Evolutionary conservation across 2,888 invertebrate genomes (phyloP).

Genomic region (Rutpela maculata): DNA sequence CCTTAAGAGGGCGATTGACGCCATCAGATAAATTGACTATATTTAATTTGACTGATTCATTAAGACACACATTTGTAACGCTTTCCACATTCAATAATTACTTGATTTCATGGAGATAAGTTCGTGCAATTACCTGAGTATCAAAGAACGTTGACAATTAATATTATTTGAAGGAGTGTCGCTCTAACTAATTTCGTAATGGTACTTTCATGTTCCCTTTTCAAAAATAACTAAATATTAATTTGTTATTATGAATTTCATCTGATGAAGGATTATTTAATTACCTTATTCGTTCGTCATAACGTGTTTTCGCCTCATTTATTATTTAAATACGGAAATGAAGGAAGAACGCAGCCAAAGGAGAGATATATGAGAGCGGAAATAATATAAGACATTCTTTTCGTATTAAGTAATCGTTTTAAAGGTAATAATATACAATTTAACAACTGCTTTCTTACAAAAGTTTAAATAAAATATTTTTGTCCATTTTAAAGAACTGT

Average conservation of each 20-base stretch:
- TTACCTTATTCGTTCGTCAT: conserved; percentile 30
- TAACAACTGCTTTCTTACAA: no score
- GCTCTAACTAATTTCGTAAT: conserved; percentile 65
- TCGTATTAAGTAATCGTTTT: no score
- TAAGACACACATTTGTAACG: conserved; percentile 55
- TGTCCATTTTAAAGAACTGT: no score
- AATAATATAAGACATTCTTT: neutral
- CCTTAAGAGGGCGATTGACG: neutral
- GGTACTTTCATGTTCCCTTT: conserved; percentile 60
- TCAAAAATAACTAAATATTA: conserved; percentile 58
- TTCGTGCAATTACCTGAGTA: conserved; percentile 62
- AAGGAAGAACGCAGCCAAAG: neutral
- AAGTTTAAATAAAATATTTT: no score
- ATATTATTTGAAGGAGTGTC: conserved; percentile 67
- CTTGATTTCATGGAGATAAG: conserved; percentile 71
- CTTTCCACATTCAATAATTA: conserved; percentile 64
- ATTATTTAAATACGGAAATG: conserved; percentile 25
- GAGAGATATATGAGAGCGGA: conserved; percentile 11
- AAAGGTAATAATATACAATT: no score
- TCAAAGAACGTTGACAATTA: conserved; percentile 63
- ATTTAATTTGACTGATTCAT: conserved; percentile 55
- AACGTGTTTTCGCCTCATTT: conserved; percentile 31
- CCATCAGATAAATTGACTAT: conserved; percentile 10
- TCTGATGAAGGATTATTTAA: conserved; percentile 44
- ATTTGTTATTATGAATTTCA: conserved; percentile 49